Percentiles rank a stretch among this genome's conserved stretches.
Conservation (phyloP, 2,113 vertebrate genomes). For the Apaloderma vittatum region DNA sequence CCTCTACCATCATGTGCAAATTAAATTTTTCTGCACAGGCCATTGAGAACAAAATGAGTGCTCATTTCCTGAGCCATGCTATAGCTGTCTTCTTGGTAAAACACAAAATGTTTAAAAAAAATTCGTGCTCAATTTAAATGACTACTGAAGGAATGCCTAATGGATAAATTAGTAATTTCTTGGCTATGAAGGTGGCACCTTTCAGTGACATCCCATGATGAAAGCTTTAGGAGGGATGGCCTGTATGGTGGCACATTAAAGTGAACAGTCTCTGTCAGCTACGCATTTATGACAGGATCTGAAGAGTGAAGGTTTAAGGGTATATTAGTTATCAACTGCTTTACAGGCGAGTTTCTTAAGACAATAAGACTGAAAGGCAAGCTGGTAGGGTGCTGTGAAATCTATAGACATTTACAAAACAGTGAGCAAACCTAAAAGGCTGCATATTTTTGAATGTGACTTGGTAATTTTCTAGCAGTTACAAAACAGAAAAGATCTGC, state of each 20-base stretch:
- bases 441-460: not conserved
- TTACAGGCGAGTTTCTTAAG: not conserved
- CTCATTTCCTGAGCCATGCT: not conserved
- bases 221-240: constrained; percentile 32
- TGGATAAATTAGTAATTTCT: constrained; percentile 32
- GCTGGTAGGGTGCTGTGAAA: not conserved
- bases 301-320: constrained; percentile 12
- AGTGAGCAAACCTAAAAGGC: constrained; percentile 11
- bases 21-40: not conserved
- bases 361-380: constrained; percentile 12
- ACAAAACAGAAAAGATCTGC: constrained; percentile 2
- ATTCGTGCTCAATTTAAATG: constrained; percentile 1
- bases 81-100: constrained; percentile 21
- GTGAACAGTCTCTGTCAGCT: not conserved
- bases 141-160: constrained; percentile 11
- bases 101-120: not conserved
- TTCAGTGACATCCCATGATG: not conserved
- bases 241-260: not conserved
- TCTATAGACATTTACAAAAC: constrained; percentile 10
- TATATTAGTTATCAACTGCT: not conserved
- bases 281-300: not conserved
- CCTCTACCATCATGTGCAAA: not conserved
- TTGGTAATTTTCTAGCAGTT: not conserved
- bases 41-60: not conserved
- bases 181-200: not conserved